Evolutionary conservation across 2,113 vertebrate genomes (phyloP).

Genomic region (Fulica atra): DNA sequence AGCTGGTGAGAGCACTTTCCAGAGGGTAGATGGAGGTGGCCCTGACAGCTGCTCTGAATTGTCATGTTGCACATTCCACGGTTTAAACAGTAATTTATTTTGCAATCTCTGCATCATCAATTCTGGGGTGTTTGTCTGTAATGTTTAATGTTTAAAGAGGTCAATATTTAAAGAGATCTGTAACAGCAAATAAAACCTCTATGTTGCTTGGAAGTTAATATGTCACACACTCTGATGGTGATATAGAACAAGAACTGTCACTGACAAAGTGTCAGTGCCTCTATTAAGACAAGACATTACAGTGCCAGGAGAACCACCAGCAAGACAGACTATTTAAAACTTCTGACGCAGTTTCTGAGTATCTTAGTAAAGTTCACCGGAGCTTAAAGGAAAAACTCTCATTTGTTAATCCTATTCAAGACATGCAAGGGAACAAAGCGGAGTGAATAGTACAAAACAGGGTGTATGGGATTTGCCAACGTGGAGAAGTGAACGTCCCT

Average conservation of each 20-base stretch:
- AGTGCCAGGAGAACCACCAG: background rate
- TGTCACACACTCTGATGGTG: conserved; percentile 26
- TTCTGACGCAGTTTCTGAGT: background rate
- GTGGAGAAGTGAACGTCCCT: background rate
- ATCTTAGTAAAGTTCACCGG: background rate
- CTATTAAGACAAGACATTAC: background rate
- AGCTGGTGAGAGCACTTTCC: background rate
- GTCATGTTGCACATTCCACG: conserved; percentile 55
- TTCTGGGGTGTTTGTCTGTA: conserved; percentile 51
- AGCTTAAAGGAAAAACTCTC: background rate
- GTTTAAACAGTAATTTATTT: conserved; percentile 74
- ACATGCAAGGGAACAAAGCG: background rate
- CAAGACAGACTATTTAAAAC: background rate
- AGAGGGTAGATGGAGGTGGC: background rate
- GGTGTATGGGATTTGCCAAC: background rate
- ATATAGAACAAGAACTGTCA: background rate
- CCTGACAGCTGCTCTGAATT: conserved; percentile 47
- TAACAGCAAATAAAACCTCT: conserved; percentile 52
- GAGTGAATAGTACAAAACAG: background rate
- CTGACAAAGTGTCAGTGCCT: background rate
- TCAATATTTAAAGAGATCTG: conserved; percentile 66
- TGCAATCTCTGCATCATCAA: conserved; percentile 53
- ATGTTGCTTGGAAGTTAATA: conserved; percentile 55
- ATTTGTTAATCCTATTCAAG: conserved; percentile 21
- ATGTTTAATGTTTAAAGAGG: conserved; percentile 66